Base-by-base conservation (phyloP, 2,888 invertebrate species). In the Chymomyza procnemis region DNA sequence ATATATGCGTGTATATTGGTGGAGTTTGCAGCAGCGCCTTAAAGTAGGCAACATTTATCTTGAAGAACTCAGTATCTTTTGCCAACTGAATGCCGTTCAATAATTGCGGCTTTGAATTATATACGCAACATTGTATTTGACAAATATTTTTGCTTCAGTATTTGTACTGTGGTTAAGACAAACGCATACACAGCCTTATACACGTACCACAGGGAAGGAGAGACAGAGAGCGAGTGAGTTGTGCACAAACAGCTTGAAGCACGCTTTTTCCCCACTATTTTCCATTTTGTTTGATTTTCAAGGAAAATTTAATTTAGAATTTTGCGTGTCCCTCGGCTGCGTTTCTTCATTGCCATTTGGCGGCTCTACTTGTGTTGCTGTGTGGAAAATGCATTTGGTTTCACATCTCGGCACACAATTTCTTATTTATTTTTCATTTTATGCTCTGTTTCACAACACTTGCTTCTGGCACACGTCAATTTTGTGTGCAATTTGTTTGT, bases 341-440 rank as follows among this genome's bases (percentile, higher is more conserved):
- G 52, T 19, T 16, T 52, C 34, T 52, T 52, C 19, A 18, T 52
- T 19, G 52, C 52, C 18, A 19, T 1, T 48, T 52, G 18, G 52
- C 52, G 21, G 52, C 21, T 9, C 18, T 16, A 5, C 50, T 9
- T 16, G n/a, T 50, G 14, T 3, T 14, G 21, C 52, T 16, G 19
- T 18, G 52, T 18, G 52, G 19, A 73, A 80, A 70, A 67, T 82
- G 83, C 83, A 80, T 81, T 80, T 80, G 78, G 75, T 69, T 76
- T 72, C 74, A 71, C 71, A 71, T 70, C 71, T 65, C 59, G 61
- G 47, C 65, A 62, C 62, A 70, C 82, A 48, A n/a, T 48, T 78
- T 84, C 84, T 70, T 82, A 82, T 83, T 86, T 82, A 86, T 85
- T 87, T 86, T 85, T 74, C 74, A 82, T 83, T 83, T 87, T 73